Evolutionary conservation across 2,113 vertebrate species (phyloP), one percentile per base, ranked within the genome.

Genomic region (Falcunculus frontatus): DNA sequence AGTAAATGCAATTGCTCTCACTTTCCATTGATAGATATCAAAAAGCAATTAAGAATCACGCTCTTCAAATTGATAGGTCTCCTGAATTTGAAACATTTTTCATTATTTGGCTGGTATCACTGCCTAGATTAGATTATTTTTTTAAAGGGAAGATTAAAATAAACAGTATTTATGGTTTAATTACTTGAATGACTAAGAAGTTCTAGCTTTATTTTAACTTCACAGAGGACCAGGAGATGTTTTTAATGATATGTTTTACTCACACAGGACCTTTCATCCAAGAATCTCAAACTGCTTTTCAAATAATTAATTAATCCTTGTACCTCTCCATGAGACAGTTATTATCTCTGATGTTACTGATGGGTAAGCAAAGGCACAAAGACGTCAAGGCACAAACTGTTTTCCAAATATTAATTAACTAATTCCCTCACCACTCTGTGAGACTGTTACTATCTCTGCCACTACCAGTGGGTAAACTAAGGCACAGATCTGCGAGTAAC

Each of bases 111-210:
- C 57, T 89, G 56, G 82, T 95, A 85, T 78, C 86, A 17, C 53
- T 73, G 74, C 55, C 52, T 93, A 94, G 90, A 96, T 97, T 88
- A 96, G 95, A 94, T 95, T 90, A 89, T 90, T 93, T 91, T 93
- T 91, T 92, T 85, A 59, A 96, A 93, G 57, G 27, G 80, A 70
- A 80, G 87, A 83, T 95, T 88, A 95, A 96, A 95, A 95, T 88
- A 95, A 93, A 95, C 85, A 95, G 60, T 91, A 94, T 95, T 97
- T 96, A 94, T 93, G 89, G 60, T 87, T 94, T 96, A 95, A 97
- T 97, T 94, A 95, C 92, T 93, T 95, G 89, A 96, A 97, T 97
- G 91, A 96, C 88, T 96, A 97, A 95, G 94, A 91, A 92, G 78
- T 65, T 95, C 59, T 72, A 93, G 84, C 89, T 93, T 96, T 96